Evolutionary conservation across 2,888 invertebrate genomes (phyloP).

Genomic region (Mythimna impura): DNA sequence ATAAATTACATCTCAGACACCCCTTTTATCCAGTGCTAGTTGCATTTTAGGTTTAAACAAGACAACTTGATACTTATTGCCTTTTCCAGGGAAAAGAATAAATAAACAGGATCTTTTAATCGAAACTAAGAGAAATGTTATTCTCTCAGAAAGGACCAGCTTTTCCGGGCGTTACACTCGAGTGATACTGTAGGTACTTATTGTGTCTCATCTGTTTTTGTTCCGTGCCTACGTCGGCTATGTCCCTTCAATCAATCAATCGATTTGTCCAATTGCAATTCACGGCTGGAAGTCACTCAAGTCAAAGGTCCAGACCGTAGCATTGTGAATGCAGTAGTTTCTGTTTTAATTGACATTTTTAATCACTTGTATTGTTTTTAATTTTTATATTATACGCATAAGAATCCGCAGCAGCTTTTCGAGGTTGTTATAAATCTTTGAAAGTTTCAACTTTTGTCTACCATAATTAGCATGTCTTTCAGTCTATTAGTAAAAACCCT

Average conservation of each 20-base stretch:
- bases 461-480: no score
- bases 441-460: no score
- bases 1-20: conserved; percentile 13
- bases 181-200: conserved; percentile 15
- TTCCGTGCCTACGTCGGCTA: not conserved
- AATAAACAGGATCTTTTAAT: conserved; percentile 23
- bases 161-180: conserved; percentile 11
- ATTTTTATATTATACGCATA: no score
- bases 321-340: no score
- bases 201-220: conserved; percentile 1
- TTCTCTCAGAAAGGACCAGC: not conserved
- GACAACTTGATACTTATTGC: not conserved
- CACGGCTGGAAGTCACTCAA: not conserved
- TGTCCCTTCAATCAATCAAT: conserved; percentile 25
- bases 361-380: not conserved
- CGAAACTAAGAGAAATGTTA: not conserved
- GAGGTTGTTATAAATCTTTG: no score
- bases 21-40: not conserved
- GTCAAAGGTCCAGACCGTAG: not conserved
- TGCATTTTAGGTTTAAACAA: conserved; percentile 7
- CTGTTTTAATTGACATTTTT: not conserved
- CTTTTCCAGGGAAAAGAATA: not conserved
- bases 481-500: no score
- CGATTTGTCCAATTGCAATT: conserved; percentile 5
- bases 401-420: no score